Evolutionary conservation across 2,113 vertebrate species (phyloP), one percentile per base, ranked within the genome.

Genomic region (Psilopsiagon aymara): DNA sequence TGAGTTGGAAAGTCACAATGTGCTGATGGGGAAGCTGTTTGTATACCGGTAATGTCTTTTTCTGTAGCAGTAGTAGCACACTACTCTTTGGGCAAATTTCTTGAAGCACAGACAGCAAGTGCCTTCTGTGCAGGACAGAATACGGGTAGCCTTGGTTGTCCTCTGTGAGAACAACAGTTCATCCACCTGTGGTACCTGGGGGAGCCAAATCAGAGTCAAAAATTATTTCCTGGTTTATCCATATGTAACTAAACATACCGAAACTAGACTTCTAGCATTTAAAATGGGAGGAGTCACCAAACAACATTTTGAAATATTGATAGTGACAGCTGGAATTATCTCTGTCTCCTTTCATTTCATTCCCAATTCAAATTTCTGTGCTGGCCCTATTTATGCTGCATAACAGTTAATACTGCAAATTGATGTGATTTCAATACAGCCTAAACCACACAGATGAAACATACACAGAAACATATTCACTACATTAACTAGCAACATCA

Each of bases 311-410:
- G 59, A 88, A 93, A 77, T 95, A 94, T 68, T 64, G 62, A 46
- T 76, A 82, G 60, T 79, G 90, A 90, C 80, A 88, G 88, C 52
- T 84, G 55, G 63, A 96, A 95, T 96, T 88, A 79, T 75, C 39
- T 88, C 86, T 93, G 57, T 62, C 82, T 88, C 55, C 76, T 78
- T 62, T 92, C 73, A 39, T 94, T 95, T 92, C 75, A 24, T 52
- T 93, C 35, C 52, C 47, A 91, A 39, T 82, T 95, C 82, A 91
- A 83, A 93, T 86, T 86, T 92, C 55, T 4, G 3, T 69, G 33
- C 39, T 74, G 69, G 44, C 6, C n/a, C 62, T 91, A 29, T 79
- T 88, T 91, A 81, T 81, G 86, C 43, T 90, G 47, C 35, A 18
- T 81, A 85, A 47, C 64, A 86, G 44, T 86, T 94, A 94, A 71